Base-by-base conservation (phyloP, 2,888 invertebrate species). In the Salticus scenicus region DNA sequence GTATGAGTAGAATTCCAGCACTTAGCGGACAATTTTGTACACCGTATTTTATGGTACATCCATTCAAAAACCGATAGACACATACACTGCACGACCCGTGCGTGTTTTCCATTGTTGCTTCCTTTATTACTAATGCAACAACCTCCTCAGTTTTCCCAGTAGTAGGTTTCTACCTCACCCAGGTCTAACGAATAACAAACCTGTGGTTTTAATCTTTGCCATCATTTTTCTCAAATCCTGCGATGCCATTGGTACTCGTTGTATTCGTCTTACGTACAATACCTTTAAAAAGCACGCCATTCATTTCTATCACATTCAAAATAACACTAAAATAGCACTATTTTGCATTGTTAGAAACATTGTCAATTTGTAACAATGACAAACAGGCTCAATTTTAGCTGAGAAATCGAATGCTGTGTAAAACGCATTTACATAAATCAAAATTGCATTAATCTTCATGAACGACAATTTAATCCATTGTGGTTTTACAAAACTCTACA, bases 71-170 rank as follows among this genome's bases (percentile, higher is more conserved):
- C 28, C 28, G 8, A n/a, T 14, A 12, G 1, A 41, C 27, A 24
- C 27, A 72, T n/a, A 14, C 41, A 42, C 51, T 72, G 72, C 10
- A 37, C 37, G 37, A 7, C 0, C 64, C 20, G 64, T 64, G 64
- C 24, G 28, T 64, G 67, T 20, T 67, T 67, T 67, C 67, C 33
- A 31, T 67, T 67, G 30, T 67, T 67, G 7, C 67, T 67, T 67
- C 67, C 33, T 31, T 33, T n/a, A 67, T 33, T 67, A 33, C 67
- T 67, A 67, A 67, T 31, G 67, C 33, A 31, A 67, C n/a, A 67
- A 30, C 66, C 4, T 66, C 66, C 20, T 66, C 17, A 27, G 66
- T 24, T 66, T 66, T 4, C 30, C 17, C 47, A 47, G 47, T 12
- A 47, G n/a, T 17, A 47, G n/a, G n/a, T n/a, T 47, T 47, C 37